Base-by-base conservation (phyloP, 2,797 vertebrate genomes). In the Sebastes jordani region DNA sequence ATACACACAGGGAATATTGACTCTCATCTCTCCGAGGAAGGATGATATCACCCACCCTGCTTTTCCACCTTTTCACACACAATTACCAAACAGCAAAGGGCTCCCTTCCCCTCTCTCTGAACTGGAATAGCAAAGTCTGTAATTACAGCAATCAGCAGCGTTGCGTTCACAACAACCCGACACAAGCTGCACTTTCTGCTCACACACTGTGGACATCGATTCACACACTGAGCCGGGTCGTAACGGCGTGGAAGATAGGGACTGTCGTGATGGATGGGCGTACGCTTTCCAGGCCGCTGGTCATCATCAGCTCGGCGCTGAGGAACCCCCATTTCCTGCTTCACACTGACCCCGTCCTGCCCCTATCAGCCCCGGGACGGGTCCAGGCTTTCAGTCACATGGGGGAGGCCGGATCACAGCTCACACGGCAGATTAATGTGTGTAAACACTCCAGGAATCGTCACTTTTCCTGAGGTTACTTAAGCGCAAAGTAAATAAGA, bases 31-130 rank as follows among this genome's bases (percentile, higher is more conserved):
- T 81, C 70, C 23, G 6, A 73, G 84, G 82, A 87, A 76, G 75
- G 75, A 76, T 89, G 79, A 86, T 88, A 88, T 91, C 86, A 83
- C 75, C 82, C 78, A 75, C 78, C 56, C 74, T 76, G 75, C 80
- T 86, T 88, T 89, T 87, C 82, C 88, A 93, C 89, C 91, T 92
- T 93, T 89, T 84, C 92, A 91, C 89, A 89, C 88, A 88, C 85
- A 84, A 83, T 78, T 74, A 87, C 77, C 32, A 60, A 55, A 67
- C 82, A 46, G 72, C 67, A 80, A 71, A 83, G 67, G 67, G 78
- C 74, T 72, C 68, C 30, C 63, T 71, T 52, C 59, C 65, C 27
- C 22, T 29, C 32, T 63, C 77, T 74, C 76, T 87, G 67, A 54
- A 75, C 84, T 77, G 78, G 65, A 88, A 78, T 38, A 65, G 58